phyloP scores from a whole-genome alignment of 2,888 invertebrate genomes.

The Bimastos eiseni region DNA sequence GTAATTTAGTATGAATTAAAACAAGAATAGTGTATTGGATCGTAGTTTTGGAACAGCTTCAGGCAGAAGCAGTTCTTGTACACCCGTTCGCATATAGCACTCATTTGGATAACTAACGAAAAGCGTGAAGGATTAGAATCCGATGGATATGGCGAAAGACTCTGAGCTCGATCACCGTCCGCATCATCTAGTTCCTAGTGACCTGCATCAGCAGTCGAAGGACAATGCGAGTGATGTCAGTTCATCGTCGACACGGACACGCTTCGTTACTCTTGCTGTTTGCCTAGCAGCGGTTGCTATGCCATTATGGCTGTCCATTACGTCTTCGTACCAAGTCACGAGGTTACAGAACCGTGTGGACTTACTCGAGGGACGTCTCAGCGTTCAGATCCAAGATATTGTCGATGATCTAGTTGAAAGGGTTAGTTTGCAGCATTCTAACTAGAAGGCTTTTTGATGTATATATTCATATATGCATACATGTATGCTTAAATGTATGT shows the following conservation, averaged over 20 bases:
- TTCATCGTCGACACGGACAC: not conserved
- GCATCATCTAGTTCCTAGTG: not conserved
- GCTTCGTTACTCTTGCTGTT: not conserved
- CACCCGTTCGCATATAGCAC: not conserved
- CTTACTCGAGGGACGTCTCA: conserved; percentile 22
- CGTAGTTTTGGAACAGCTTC: not conserved
- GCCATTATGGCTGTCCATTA: not conserved
- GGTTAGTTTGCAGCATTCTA: not conserved
- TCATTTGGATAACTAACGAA: not conserved
- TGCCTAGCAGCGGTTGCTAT: not conserved
- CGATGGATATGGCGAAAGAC: not conserved
- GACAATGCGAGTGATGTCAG: not conserved
- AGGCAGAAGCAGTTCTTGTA: not conserved
- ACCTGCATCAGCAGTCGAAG: not conserved
- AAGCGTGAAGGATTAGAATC: not conserved
- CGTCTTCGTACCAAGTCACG: not conserved
- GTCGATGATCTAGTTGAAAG: not conserved
- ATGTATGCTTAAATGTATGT: conserved; percentile 1
- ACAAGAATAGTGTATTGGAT: not conserved
- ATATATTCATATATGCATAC: conserved; percentile 26
- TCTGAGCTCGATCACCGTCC: not conserved
- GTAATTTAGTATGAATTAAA: not conserved
- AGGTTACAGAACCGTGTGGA: conserved; percentile 5
- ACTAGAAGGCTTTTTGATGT: not conserved
- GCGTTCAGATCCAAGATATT: not conserved